phyloP scores from a whole-genome alignment of 2,797 vertebrate species.

The Hybognathus amarus region DNA sequence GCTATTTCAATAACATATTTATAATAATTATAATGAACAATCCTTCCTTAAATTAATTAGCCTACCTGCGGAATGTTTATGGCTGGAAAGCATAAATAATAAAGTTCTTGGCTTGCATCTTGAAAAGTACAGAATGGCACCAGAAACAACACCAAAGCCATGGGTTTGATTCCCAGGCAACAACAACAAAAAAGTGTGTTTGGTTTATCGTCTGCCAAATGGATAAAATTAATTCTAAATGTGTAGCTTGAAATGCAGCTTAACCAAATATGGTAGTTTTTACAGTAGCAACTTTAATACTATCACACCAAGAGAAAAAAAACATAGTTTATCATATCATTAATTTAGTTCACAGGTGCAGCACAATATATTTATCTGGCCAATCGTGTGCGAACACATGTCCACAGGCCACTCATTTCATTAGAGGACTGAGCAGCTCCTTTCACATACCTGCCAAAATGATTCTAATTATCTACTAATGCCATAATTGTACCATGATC shows the following conservation, averaged over 20 bases:
- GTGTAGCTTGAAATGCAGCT: background rate
- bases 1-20: background rate
- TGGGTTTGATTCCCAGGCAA: background rate
- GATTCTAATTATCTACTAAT: slow-evolving; percentile 66
- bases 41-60: background rate
- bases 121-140: background rate
- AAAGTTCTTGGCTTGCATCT: background rate
- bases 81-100: background rate
- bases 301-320: background rate
- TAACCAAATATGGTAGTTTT: background rate
- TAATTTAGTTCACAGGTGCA: background rate
- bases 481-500: slow-evolving; percentile 72
- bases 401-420: slow-evolving; percentile 66
- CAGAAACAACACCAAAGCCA: background rate
- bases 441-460: slow-evolving; percentile 65
- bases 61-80: background rate
- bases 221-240: background rate
- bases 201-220: background rate
- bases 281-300: background rate
- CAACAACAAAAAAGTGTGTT: background rate
- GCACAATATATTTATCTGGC: background rate
- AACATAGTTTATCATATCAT: background rate
- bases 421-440: slow-evolving; percentile 56
- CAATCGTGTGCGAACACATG: slow-evolving; percentile 61
- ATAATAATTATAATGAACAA: background rate